Base-by-base conservation (phyloP, 2,113 vertebrate species). In the Hippocampus guttulatus region DNA sequence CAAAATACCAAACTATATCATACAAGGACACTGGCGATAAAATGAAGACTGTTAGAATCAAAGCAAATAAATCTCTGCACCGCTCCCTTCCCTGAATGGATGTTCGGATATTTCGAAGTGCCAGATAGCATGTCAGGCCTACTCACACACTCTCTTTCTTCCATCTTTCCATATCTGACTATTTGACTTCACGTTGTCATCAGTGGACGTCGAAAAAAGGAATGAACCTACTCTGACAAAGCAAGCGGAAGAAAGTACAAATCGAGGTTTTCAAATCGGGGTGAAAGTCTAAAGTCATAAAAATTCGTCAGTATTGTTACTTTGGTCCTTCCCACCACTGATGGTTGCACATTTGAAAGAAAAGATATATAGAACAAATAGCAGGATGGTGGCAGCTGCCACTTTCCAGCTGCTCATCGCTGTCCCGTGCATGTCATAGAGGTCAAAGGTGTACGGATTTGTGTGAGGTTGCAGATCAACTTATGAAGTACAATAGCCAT, bases 351-450 rank as follows among this genome's bases (percentile, higher is more conserved):
- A 45, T 68, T 67, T 62, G 43, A 45, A 47, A 33, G 23, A 47
- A 63, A 60, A 57, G 6, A 25, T 30, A 12, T 38, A 65, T 30
- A 33, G 33, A 58, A 71, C 67, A 83, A 64, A 16, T 49, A 49
- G 64, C 54, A 78, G 64, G 70, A 57, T 47, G 49, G 69, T 10
- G 23, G 58, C 67, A 49, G 27, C 75, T 64, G 68, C 73, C 38
- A 3, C 40, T 73, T 71, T 38, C 75, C 87, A 84, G 75, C 83
- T 81, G 80, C 71, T 69, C 27, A 67, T 70, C 5, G 45, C 43
- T 70, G 67, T 68, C 72, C 38, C 18, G 58, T 74, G 74, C 57
- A 71, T 69, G 71, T 78, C 70, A 69, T 38, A 55, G 73, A 78
- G 70, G 74, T 80, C 79, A 76, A 8, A 55, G 73, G 12, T 33